A percentile compares a stretch with the other conserved stretches of the same genome.
Conservation (phyloP, 2,113 vertebrate genomes). For the Herpailurus yagouaroundi region DNA sequence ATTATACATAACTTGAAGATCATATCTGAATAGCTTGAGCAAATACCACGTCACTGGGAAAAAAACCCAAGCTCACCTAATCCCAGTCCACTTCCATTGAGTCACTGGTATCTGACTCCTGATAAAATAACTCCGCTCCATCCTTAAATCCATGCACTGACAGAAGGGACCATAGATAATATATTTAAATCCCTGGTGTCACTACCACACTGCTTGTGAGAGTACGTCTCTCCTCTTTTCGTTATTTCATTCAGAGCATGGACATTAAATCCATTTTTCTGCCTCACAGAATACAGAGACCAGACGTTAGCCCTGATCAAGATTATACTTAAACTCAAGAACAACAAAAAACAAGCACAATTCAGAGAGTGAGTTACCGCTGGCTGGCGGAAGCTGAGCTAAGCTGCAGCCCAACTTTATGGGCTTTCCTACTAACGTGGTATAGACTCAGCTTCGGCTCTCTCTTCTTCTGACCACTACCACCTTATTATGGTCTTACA, state of each 20-base stretch:
- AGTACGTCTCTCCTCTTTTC: not conserved
- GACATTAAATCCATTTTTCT: not conserved
- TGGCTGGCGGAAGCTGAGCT: not conserved
- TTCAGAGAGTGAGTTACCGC: not conserved
- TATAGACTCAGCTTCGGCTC: not conserved
- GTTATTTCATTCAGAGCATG: not conserved
- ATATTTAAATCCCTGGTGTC: not conserved
- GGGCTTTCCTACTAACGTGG: fast-evolving
- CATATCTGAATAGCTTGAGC: not conserved
- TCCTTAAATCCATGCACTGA: not conserved
- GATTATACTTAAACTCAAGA: not conserved
- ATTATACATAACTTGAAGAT: not conserved
- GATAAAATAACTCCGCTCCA: not conserved
- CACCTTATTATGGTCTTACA: not conserved
- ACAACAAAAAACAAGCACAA: not conserved
- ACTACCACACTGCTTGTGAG: not conserved
- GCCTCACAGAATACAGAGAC: not conserved
- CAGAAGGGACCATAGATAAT: not conserved
- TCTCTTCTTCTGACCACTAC: not conserved
- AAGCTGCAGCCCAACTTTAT: not conserved
- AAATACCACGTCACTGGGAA: not conserved
- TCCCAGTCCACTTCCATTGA: not conserved
- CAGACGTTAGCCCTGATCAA: too few relatives aligned
- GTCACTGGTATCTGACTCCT: not conserved
- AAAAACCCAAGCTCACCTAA: not conserved